Evolutionary conservation across 23 tunicate species (phyloP), one percentile per base, ranked within the genome.

Genomic region (Trididemnum miniatum): DNA sequence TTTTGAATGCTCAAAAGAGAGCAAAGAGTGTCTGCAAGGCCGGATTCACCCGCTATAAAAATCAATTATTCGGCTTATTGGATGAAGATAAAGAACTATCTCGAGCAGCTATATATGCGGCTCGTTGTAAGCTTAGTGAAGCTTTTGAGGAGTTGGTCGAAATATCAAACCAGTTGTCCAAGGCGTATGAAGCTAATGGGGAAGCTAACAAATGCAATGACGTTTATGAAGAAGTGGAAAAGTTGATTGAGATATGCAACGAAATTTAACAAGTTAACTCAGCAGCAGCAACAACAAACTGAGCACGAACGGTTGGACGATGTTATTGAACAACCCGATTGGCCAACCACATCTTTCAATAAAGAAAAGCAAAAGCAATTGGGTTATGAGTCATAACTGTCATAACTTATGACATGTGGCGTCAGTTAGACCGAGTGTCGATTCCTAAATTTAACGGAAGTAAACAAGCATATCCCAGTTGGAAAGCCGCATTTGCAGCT

Each of bases 381-480:
- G n/a, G n/a, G n/a, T n/a, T n/a, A n/a, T n/a, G n/a, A n/a, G n/a
- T n/a, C n/a, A n/a, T 15, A 15, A 44, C 75, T 5, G 75, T 30
- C 31, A 67, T 67, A 31, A 38, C 38, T 22, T 38, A 33, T 67
- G 38, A 67, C 25, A 67, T 67, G 75, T 67, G 75, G 75, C 75
- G 75, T 12, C 75, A 67, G 38, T 67, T 67, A 32, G 75, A 67
- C 3, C 38, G 38, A 32, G 75, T 67, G 7, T 67, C 75, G 5
- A 22, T 67, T 12, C 38, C 38, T 12, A 67, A 67, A 22, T 32
- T 67, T 67, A 67, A 5, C n/a, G 37, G 38, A 7, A 67, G 25
- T 4, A 67, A 67, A 22, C 75, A 67, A 4, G 31, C 38, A 3
- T 67, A 67, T 30, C 38, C 75, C 18, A 67, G 75, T 67, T 67